Percentiles rank a stretch among this genome's conserved stretches.
These are phyloP conservation scores for Podiceps cristatus DNA, from an alignment of 2,113 vertebrate species.

Conservation along the genomic window DNA sequence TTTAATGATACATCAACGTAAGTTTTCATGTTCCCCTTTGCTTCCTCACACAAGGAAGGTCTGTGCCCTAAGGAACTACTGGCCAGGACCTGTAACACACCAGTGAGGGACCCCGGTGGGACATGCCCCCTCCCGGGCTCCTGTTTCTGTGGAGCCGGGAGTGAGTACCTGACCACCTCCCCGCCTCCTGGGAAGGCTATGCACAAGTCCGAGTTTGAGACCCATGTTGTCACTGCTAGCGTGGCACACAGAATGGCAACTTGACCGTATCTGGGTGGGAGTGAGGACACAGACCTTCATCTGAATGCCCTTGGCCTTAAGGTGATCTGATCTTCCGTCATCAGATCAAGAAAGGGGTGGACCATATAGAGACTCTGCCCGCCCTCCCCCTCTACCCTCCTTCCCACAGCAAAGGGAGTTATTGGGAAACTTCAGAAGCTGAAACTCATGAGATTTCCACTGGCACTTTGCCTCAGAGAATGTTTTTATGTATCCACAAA, in stretches of 20 bases:
- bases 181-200: background rate
- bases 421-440: constrained; percentile 15
- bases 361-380: background rate
- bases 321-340: background rate
- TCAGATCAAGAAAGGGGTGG: background rate
- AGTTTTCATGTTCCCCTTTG: background rate
- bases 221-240: accelerated
- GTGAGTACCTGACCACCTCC: background rate
- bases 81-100: accelerated
- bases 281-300: background rate
- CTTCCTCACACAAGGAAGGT: background rate
- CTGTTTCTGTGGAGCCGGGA: background rate
- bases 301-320: background rate
- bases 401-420: background rate
- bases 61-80: background rate
- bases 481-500: constrained; percentile 19
- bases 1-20: background rate
- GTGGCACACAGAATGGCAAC: background rate
- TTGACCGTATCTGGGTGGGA: background rate
- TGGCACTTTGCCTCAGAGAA: constrained; percentile 23
- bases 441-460: background rate
- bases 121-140: background rate
- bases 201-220: background rate
- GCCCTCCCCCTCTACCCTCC: background rate
- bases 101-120: accelerated